Conservation (phyloP, 1,140 invertebrate genomes). For the Steinernema khuongi region DNA sequence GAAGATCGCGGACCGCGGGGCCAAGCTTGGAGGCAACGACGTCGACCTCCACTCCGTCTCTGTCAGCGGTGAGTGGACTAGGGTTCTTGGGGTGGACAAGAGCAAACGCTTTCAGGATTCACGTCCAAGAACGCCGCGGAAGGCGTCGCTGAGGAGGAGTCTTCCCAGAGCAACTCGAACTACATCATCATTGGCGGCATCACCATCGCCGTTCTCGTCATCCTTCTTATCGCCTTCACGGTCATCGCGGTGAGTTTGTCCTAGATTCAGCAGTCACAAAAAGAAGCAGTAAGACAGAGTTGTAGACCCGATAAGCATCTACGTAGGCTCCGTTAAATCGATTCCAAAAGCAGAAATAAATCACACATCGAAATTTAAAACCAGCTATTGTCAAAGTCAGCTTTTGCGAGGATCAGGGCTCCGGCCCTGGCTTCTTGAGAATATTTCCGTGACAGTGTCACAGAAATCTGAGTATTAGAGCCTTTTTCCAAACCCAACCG, state of each 20-base stretch:
- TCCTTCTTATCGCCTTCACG: constrained; percentile 6
- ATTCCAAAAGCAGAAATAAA: too few relatives aligned
- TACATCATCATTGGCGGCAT: background rate
- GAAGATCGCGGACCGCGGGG: background rate
- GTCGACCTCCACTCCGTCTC: constrained; percentile 4
- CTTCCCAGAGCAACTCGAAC: background rate
- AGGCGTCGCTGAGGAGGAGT: background rate
- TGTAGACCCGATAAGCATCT: too few relatives aligned
- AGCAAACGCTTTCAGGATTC: background rate
- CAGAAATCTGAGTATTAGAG: too few relatives aligned
- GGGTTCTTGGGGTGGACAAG: too few relatives aligned
- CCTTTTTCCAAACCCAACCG: too few relatives aligned
- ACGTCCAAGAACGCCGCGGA: background rate
- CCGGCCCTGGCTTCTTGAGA: too few relatives aligned
- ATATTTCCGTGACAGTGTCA: too few relatives aligned
- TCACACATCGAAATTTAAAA: too few relatives aligned
- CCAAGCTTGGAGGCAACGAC: background rate
- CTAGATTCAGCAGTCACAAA: background rate
- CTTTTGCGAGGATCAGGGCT: too few relatives aligned
- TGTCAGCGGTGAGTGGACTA: background rate
- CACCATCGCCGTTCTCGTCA: background rate
- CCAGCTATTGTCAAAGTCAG: too few relatives aligned
- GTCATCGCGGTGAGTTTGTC: background rate
- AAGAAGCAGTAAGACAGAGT: too few relatives aligned
- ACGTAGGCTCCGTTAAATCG: too few relatives aligned